These are phyloP conservation scores for Halictus quadricinctus DNA, from an alignment of 2,888 invertebrate genomes.

Conservation along the genomic window DNA sequence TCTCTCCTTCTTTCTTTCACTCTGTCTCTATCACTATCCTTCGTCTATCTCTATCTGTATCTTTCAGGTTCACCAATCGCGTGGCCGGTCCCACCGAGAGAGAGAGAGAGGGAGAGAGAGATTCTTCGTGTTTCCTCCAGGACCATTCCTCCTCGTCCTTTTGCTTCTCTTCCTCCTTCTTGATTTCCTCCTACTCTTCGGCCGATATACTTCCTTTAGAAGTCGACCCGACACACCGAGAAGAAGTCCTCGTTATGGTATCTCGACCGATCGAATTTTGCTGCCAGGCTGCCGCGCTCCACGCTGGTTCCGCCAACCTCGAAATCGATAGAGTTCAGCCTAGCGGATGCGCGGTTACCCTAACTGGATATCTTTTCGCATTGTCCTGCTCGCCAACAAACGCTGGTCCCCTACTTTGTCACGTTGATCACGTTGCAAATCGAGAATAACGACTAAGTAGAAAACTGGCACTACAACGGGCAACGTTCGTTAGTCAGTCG, in stretches of 20 bases:
- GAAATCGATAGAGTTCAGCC: constrained; percentile 22
- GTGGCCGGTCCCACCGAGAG: constrained; percentile 38
- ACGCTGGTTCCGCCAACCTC: constrained; percentile 3
- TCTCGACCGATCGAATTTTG: constrained; percentile 50
- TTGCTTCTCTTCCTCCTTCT: constrained; percentile 37
- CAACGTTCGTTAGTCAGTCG: not conserved
- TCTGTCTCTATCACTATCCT: constrained; percentile 33
- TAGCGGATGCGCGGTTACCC: constrained; percentile 1
- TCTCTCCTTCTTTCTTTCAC: constrained; percentile 10
- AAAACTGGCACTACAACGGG: not conserved
- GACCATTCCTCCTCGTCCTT: constrained; percentile 47
- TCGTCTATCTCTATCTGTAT: constrained; percentile 51
- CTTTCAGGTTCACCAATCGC: constrained; percentile 46
- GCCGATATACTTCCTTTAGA: constrained; percentile 32
- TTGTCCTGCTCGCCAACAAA: not conserved
- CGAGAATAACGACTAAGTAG: not conserved
- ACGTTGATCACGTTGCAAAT: not conserved
- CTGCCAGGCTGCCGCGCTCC: constrained; percentile 8
- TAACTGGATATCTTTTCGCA: not conserved
- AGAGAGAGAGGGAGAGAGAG: constrained; percentile 7
- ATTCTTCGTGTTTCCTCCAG: constrained; percentile 54
- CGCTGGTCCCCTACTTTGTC: not conserved
- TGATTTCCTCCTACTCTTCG: constrained; percentile 40
- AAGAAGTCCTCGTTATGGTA: constrained; percentile 59
- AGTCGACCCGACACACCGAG: constrained; percentile 37